Conservation (phyloP, 2,113 vertebrate genomes). For the Petrocephalus zakoni region DNA sequence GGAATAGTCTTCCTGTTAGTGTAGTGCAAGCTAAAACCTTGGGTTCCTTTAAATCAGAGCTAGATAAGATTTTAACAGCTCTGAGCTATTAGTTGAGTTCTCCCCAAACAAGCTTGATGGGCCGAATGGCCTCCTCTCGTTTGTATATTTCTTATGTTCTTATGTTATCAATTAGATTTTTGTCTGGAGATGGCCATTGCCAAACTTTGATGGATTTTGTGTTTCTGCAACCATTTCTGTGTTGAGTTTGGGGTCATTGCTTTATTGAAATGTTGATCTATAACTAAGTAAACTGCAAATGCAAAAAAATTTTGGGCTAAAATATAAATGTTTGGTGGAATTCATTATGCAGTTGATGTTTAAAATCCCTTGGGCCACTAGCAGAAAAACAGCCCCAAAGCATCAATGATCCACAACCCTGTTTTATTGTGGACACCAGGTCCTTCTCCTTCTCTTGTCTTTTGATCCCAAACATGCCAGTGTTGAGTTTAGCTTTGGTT, state of each 20-base stretch:
- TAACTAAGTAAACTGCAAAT: too few species aligned
- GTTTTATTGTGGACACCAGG: neutral
- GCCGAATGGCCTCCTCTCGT: too few species aligned
- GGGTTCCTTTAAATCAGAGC: too few species aligned
- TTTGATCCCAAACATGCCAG: neutral
- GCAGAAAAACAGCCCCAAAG: neutral
- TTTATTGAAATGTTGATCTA: neutral
- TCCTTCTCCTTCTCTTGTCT: neutral
- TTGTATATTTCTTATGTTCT: too few species aligned
- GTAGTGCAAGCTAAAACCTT: too few species aligned
- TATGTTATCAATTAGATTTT: too few species aligned
- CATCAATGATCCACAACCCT: neutral
- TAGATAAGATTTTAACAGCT: too few species aligned
- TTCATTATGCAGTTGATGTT: neutral
- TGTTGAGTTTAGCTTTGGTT: neutral
- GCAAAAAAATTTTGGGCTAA: neutral
- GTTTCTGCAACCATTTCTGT: neutral
- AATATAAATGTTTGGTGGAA: neutral
- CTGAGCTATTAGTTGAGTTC: too few species aligned
- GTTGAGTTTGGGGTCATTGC: neutral
- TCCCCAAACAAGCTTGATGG: too few species aligned
- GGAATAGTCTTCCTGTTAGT: too few species aligned
- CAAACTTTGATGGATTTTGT: neutral
- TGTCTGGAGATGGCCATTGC: neutral
- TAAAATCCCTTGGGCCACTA: neutral